These are phyloP conservation scores for Aphrocallistes beatrix DNA, from an alignment of 37 sponge, comb jelly and placozoan genomes.

Conservation along the genomic window DNA sequence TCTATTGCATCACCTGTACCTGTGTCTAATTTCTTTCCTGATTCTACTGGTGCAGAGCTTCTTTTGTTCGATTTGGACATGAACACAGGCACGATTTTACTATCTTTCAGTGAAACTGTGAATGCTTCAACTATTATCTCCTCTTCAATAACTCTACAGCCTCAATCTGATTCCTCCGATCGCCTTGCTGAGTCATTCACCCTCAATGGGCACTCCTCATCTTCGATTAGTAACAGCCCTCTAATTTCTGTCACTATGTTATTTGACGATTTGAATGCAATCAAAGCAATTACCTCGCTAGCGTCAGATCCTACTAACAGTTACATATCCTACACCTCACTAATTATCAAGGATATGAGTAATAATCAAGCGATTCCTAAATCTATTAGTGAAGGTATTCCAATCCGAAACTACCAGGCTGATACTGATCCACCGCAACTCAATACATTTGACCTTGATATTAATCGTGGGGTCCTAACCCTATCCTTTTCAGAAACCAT, in stretches of 20 bases:
- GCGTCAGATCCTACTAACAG: slow-evolving; percentile 38
- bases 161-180: slow-evolving; percentile 26
- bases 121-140: slow-evolving; percentile 33
- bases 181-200: neutral
- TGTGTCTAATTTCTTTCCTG: slow-evolving; percentile 23
- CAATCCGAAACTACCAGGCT: slow-evolving; percentile 23
- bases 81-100: slow-evolving; percentile 39
- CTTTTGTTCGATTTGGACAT: slow-evolving; percentile 39
- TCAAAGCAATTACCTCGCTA: slow-evolving; percentile 45
- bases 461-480: slow-evolving; percentile 36
- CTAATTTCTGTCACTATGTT: slow-evolving; percentile 34
- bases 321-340: slow-evolving; percentile 52
- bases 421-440: slow-evolving; percentile 49
- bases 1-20: neutral
- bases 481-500: slow-evolving; percentile 60
- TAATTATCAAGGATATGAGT: slow-evolving; percentile 62
- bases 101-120: slow-evolving; percentile 64
- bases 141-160: slow-evolving; percentile 14
- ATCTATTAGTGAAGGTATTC: neutral
- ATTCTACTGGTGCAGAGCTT: slow-evolving; percentile 30
- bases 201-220: slow-evolving; percentile 40
- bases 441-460: slow-evolving; percentile 40
- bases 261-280: slow-evolving; percentile 42
- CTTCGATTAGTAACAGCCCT: slow-evolving; percentile 25
- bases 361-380: slow-evolving; percentile 49